A percentile compares a stretch with the other conserved stretches of the same genome.
phyloP scores from a whole-genome alignment of 2,113 vertebrate genomes.

The Myotis lucifugus region DNA sequence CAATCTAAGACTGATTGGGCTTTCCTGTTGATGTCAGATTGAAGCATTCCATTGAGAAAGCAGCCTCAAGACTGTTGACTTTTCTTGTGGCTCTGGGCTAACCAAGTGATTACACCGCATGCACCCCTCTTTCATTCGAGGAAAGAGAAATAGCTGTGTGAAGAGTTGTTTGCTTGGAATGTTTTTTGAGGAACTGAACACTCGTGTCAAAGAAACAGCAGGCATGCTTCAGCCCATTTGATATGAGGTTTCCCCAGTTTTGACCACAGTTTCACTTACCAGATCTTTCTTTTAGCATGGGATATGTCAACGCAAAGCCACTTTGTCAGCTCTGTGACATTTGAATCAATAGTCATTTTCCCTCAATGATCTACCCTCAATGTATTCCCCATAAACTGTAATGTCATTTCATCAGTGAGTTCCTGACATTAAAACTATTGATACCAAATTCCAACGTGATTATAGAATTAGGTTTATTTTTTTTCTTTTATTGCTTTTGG shows the following conservation, averaged over 20 bases:
- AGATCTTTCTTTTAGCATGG: slow-evolving; percentile 55
- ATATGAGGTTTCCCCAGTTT: slow-evolving; percentile 54
- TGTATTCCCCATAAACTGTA: slow-evolving; percentile 66
- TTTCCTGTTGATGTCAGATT: slow-evolving; percentile 66
- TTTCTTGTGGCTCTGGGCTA: slow-evolving; percentile 50
- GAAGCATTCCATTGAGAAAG: slow-evolving; percentile 48
- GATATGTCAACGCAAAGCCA: slow-evolving; percentile 61
- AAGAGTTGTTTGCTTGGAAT: slow-evolving; percentile 51
- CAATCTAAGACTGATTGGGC: slow-evolving; percentile 46
- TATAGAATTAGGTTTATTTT: slow-evolving; percentile 75
- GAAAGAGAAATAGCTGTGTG: slow-evolving; percentile 65
- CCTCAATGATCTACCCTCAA: slow-evolving; percentile 68
- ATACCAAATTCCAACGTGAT: slow-evolving; percentile 83
- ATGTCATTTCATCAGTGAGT: slow-evolving; percentile 70
- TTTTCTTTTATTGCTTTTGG: slow-evolving; percentile 83
- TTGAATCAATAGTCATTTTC: slow-evolving; percentile 66
- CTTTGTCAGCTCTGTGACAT: slow-evolving; percentile 72
- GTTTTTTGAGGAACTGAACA: slow-evolving; percentile 53
- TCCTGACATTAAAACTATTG: slow-evolving; percentile 77
- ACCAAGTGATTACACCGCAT: neutral
- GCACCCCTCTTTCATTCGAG: neutral
- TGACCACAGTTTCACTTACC: slow-evolving; percentile 55
- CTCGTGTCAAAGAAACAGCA: slow-evolving; percentile 55
- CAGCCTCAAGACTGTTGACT: slow-evolving; percentile 17
- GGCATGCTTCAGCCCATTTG: slow-evolving; percentile 10